Conservation (phyloP, 1,140 invertebrate species). For the Scaptomyza pallida region DNA sequence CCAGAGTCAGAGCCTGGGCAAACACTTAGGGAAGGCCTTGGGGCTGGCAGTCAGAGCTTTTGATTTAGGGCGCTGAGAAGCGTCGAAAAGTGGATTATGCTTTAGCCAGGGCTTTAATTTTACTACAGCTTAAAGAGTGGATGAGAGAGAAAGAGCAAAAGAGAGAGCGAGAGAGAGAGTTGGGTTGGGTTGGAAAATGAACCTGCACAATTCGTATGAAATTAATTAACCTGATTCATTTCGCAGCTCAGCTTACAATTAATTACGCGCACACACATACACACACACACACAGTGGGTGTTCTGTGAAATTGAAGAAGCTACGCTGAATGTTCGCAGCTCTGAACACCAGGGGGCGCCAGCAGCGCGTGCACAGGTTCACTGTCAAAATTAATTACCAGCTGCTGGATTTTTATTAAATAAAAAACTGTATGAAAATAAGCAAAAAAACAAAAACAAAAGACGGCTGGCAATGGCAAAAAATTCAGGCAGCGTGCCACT, state of each 20-base stretch:
- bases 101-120: constrained; percentile 26
- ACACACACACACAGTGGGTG: constrained; percentile 1
- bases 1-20: neutral
- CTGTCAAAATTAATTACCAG: constrained; percentile 81
- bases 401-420: constrained; percentile 75
- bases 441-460: constrained; percentile 29
- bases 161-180: too few relatives aligned
- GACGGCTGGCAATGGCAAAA: constrained; percentile 34
- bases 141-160: too few relatives aligned
- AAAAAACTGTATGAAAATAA: constrained; percentile 50
- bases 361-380: constrained; percentile 67
- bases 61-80: constrained; percentile 41
- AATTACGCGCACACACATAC: constrained; percentile 57
- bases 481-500: constrained; percentile 17
- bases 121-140: constrained; percentile 14
- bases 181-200: neutral
- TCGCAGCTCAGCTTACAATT: constrained; percentile 78
- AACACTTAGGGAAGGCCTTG: neutral
- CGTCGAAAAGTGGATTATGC: constrained; percentile 2
- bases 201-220: constrained; percentile 51
- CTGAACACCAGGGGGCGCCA: constrained; percentile 31
- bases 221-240: constrained; percentile 82
- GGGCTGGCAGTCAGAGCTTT: constrained; percentile 29
- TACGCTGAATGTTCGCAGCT: constrained; percentile 11
- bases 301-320: constrained; percentile 58